Evolutionary conservation across 2,888 invertebrate species (phyloP), one percentile per base, ranked within the genome.

Genomic region (Cheilosia scutellata): DNA sequence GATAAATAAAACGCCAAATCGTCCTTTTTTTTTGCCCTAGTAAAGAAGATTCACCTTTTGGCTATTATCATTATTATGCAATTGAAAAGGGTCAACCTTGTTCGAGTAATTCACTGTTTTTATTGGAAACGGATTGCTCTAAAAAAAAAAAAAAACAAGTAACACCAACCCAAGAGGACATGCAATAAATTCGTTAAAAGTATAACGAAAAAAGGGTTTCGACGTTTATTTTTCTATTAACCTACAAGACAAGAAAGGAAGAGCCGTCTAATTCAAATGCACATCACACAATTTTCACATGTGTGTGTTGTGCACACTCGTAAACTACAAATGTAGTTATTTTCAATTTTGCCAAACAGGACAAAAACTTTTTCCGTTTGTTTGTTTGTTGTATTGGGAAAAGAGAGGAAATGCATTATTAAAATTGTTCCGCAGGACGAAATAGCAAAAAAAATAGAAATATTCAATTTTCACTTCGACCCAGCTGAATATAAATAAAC

Each of bases 21-120:
- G 29, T 9, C 33, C 31, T 27, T 51, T 49, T 53, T 31, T 11
- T 6, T 5, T 5, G 0, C 25, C 42, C 4, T 27, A 47, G 44
- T 29, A 5, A 25, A 40, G 11, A 55, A 47, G 51, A 77, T 63
- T 82, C 66, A 78, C 77, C 83, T 74, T 78, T 78, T 72, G 74
- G 53, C 77, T 49, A 63, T 83, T 68, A 78, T 55, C 62, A 83
- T 78, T 78, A 74, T 78, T 60, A 68, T 74, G 72, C 66, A 74
- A 83, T 83, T 83, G 83, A 83, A 72, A 74, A 83, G 74, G 83
- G 83, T 83, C 55, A 68, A 63, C 66, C 33, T 53, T 37, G 37
- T 60, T 60, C 62, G 37, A 47, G n/a, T 57, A 33, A 42, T 31
- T 49, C 58, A 49, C 27, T 31, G n/a, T 44, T 58, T 53, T 65